Percentiles rank a stretch among this genome's conserved stretches.
Conservation (phyloP, 23 tunicate species). For the Trididemnum miniatum region DNA sequence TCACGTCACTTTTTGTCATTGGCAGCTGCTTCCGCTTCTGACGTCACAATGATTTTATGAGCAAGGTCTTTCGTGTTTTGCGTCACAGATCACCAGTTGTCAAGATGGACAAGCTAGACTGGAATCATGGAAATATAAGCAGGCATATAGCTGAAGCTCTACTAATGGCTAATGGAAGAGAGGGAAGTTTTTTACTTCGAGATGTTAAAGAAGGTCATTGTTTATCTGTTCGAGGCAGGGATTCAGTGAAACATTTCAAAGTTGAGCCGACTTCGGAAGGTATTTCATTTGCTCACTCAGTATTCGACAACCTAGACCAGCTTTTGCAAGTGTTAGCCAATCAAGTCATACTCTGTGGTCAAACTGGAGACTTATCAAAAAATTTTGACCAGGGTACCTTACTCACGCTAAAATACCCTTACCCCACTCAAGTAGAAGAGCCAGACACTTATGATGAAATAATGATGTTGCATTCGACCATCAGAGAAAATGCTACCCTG, state of each 20-base stretch:
- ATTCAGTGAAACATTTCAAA: slow-evolving; percentile 86
- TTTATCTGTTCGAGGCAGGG: slow-evolving; percentile 68
- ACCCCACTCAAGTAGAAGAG: slow-evolving; percentile 53
- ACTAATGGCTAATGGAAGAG: slow-evolving; percentile 72
- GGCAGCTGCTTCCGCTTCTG: neutral
- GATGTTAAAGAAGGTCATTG: slow-evolving; percentile 42
- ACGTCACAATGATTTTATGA: neutral
- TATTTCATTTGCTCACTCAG: slow-evolving; percentile 56
- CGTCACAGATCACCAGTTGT: neutral
- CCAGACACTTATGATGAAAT: slow-evolving; percentile 60
- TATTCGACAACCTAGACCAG: slow-evolving; percentile 53
- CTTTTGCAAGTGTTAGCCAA: slow-evolving; percentile 73
- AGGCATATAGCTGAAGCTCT: slow-evolving; percentile 76
- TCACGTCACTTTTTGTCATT: neutral
- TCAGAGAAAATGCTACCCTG: slow-evolving; percentile 45
- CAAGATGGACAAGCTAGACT: slow-evolving; percentile 37
- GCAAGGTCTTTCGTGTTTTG: neutral
- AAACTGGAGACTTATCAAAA: slow-evolving; percentile 59
- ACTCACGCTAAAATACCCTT: slow-evolving; percentile 55
- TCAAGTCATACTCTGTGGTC: slow-evolving; percentile 77
- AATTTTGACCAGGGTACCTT: slow-evolving; percentile 78
- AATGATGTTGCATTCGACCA: slow-evolving; percentile 82
- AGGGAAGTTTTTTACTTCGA: slow-evolving; percentile 72
- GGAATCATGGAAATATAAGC: slow-evolving; percentile 77
- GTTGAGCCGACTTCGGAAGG: slow-evolving; percentile 41